These are phyloP conservation scores for Cerastis leucographa DNA, from an alignment of 2,888 invertebrate genomes.

Conservation along the genomic window DNA sequence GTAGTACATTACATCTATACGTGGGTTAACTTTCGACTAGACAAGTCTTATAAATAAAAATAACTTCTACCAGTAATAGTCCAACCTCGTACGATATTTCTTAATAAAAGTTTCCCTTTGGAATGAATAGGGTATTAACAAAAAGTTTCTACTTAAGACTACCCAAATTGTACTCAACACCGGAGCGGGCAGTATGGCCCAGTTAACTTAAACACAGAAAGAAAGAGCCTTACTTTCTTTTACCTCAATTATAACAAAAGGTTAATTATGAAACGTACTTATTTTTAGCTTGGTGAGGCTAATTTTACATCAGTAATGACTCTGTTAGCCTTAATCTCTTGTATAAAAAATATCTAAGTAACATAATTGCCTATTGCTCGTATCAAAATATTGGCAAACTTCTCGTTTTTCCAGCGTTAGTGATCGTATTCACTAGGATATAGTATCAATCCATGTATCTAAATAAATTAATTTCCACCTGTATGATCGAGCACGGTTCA, in stretches of 20 bases:
- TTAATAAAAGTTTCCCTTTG: conserved; percentile 57
- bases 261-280: conserved; percentile 50
- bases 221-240: conserved; percentile 41
- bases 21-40: not conserved
- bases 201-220: conserved; percentile 53
- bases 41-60: conserved; percentile 16
- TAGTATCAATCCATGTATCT: no score
- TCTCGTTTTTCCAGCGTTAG: not conserved
- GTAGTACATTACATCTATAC: not conserved
- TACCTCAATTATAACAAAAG: conserved; percentile 59
- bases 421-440: no score
- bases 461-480: no score
- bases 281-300: conserved; percentile 39
- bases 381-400: not conserved
- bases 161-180: conserved; percentile 55
- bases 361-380: not conserved
- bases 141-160: conserved; percentile 54
- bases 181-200: conserved; percentile 47
- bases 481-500: no score
- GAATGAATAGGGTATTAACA: conserved; percentile 57
- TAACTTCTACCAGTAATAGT: conserved; percentile 12
- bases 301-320: conserved; percentile 41
- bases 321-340: conserved; percentile 11
- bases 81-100: conserved; percentile 50
- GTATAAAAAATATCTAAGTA: conserved; percentile 4